Base-by-base conservation (phyloP, 2,888 invertebrate genomes). In the Synanthedon tipuliformis region DNA sequence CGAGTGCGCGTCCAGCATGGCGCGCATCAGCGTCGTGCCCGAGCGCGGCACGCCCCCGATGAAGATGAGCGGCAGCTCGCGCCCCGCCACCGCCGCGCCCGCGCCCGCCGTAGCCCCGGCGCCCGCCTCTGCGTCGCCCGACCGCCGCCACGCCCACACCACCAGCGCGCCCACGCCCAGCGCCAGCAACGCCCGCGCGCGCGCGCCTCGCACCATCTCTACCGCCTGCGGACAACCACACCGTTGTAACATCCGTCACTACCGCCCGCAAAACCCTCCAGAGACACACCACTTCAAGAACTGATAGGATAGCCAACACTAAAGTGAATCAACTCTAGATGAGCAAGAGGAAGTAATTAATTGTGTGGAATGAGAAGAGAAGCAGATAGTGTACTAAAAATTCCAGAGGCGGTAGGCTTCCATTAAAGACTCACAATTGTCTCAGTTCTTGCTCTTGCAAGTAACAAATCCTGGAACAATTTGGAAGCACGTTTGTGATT, bases 1-100 rank as follows among this genome's bases (percentile, higher is more conserved):
- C 13, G 97, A 96, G 90, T 99, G 98, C 59, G 98, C 98, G 86
- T 99, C 99, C 67, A 99, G 89, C 96, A 99, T 97, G 60, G 97
- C 98, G 69, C 99, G 91, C 94, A 98, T 96, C 64, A 99, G 90
- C 57, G 99, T 99, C 50, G 98, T 99, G 53, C 98, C 99, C 52
- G 97, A 98, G 65, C 98, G 92, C 54, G 99, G 99, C 73, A 99
- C 97, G 59, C 99, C 99, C 55, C 98, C 98, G 78, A 99, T 96
- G 89, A 98, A 98, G 78, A 97, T 95, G 64, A 98, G 89, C 65
- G 97, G 97, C 93, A 96, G 95, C 65, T 94, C 91, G 67, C 96
- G 90, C 75, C 95, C 94, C 82, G 95, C 59, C 54, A 69, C 65
- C 13, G 54, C 55, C 40, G 57, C 60, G n/a, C 51, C 50, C 53